Conservation (phyloP, 2,113 vertebrate species). For the Verasper variegatus region DNA sequence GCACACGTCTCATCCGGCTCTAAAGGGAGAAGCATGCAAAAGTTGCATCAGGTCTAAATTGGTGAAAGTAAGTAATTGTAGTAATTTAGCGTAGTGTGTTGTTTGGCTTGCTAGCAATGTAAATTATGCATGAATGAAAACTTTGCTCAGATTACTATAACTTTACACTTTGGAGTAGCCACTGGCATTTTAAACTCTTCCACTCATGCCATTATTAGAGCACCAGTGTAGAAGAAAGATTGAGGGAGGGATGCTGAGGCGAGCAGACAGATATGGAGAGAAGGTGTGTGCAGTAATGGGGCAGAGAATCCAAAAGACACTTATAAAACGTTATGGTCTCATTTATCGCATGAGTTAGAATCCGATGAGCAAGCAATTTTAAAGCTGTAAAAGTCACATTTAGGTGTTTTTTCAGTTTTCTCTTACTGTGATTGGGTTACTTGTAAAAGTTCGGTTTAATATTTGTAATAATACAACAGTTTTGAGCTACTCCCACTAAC, state of each 20-base stretch:
- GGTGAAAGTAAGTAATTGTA: too few species aligned
- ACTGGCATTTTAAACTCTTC: not conserved
- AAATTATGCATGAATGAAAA: too few species aligned
- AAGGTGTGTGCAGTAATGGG: slow-evolving; percentile 8
- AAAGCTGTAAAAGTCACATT: not conserved
- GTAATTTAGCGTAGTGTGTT: too few species aligned
- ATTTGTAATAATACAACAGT: not conserved
- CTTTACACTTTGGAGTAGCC: too few species aligned
- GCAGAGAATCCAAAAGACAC: slow-evolving; percentile 22
- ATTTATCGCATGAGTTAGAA: slow-evolving; percentile 7
- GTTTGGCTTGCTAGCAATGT: too few species aligned
- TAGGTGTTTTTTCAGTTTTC: not conserved
- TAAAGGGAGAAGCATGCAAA: too few species aligned
- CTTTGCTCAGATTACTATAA: too few species aligned
- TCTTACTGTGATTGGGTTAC: not conserved
- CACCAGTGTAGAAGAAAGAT: not conserved
- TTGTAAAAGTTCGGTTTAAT: not conserved
- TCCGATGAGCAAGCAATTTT: slow-evolving; percentile 5
- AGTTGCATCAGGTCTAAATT: too few species aligned
- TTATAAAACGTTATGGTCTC: slow-evolving; percentile 39
- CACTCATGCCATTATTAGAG: not conserved
- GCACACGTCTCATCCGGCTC: too few species aligned
- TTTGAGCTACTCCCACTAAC: not conserved
- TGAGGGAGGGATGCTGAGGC: not conserved
- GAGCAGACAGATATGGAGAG: not conserved